Percentiles rank a stretch among this genome's conserved stretches.
Conservation (phyloP, 2,113 vertebrate species). For the Chlamydotis undulata region DNA sequence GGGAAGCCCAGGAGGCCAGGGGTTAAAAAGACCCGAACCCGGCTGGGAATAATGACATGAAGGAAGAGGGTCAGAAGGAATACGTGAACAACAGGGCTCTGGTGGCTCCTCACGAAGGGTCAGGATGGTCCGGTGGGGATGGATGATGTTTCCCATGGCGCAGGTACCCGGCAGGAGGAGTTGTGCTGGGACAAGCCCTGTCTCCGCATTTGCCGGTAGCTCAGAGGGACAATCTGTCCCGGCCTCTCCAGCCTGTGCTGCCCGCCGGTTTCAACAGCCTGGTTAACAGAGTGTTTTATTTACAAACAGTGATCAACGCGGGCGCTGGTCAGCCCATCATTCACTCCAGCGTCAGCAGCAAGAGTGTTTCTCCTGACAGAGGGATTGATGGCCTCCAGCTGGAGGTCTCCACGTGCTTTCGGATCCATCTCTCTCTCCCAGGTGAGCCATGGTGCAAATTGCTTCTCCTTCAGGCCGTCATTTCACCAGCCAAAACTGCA, state of each 20-base stretch:
- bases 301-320: background rate
- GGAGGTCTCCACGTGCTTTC: background rate
- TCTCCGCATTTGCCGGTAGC: background rate
- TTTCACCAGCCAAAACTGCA: background rate
- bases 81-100: background rate
- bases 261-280: background rate
- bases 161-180: background rate
- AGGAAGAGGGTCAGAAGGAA: background rate
- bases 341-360: background rate
- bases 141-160: fast-evolving
- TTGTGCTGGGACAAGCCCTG: background rate
- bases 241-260: background rate
- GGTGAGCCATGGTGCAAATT: background rate
- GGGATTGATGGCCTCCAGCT: background rate
- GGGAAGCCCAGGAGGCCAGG: background rate
- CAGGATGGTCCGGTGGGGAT: background rate
- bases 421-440: background rate
- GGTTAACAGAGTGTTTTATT: background rate
- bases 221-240: background rate
- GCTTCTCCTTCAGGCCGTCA: background rate
- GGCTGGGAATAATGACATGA: background rate
- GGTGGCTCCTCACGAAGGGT: background rate
- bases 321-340: background rate
- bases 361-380: background rate
- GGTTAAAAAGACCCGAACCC: background rate